A percentile compares a stretch with the other conserved stretches of the same genome.
Conservation (phyloP, 2,113 vertebrate genomes). For the Ardeotis arabs region DNA sequence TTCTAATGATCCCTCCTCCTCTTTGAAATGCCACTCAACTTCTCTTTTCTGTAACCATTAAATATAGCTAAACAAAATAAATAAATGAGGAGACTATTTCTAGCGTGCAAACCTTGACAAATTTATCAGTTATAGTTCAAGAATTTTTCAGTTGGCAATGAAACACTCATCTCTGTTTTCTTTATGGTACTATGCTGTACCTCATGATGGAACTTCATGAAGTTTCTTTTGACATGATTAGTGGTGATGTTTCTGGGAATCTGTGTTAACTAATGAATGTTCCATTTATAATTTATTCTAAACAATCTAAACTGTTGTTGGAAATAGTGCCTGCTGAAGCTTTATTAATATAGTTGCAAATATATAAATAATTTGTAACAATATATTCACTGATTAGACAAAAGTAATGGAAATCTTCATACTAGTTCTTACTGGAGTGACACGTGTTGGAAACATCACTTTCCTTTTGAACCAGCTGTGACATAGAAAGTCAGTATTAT, state of each 20-base stretch:
- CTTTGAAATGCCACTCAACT: conserved; percentile 53
- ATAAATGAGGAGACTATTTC: background rate
- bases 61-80: conserved; percentile 20
- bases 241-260: background rate
- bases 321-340: background rate
- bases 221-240: conserved; percentile 5
- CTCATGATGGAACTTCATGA: background rate
- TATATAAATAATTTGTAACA: conserved; percentile 25
- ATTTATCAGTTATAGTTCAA: background rate
- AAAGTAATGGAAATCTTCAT: background rate
- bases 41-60: background rate
- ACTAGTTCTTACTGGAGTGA: background rate
- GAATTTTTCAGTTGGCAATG: background rate
- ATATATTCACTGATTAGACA: background rate
- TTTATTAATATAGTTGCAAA: background rate
- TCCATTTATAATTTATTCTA: conserved; percentile 38
- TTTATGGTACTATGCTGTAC: background rate
- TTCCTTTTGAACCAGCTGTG: background rate
- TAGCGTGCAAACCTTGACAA: background rate
- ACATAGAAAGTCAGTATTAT: background rate
- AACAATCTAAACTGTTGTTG: background rate
- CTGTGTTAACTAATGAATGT: background rate
- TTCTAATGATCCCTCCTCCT: conserved; percentile 4
- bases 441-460: background rate
- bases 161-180: background rate